Percentiles rank a stretch among this genome's conserved stretches.
These are phyloP conservation scores for Tetragonula carbonaria DNA, from an alignment of 2,888 invertebrate genomes.

Conservation along the genomic window DNA sequence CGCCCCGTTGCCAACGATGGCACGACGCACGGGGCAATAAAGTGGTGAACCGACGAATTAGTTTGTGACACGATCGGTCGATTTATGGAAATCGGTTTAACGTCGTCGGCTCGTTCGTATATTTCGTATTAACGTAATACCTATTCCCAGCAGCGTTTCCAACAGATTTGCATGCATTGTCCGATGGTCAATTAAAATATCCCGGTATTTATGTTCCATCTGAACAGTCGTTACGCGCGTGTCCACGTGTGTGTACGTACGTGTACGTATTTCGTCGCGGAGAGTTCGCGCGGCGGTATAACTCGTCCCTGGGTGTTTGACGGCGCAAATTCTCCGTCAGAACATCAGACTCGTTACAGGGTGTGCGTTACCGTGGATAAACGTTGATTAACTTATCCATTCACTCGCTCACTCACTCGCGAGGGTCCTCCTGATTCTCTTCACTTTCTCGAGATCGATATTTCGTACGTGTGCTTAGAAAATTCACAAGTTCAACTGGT, in stretches of 20 bases:
- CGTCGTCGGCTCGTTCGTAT: constrained; percentile 63
- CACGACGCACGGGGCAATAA: constrained; percentile 43
- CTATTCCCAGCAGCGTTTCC: constrained; percentile 67
- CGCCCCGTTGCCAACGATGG: constrained; percentile 6
- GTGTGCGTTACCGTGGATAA: constrained; percentile 66
- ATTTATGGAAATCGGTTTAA: constrained; percentile 79
- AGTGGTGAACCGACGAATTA: constrained; percentile 63
- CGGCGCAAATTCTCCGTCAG: constrained; percentile 35
- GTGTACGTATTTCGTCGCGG: neutral
- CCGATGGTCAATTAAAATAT: constrained; percentile 67
- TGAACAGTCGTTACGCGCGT: constrained; percentile 33
- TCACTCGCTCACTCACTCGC: constrained; percentile 51
- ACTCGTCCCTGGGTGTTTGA: constrained; percentile 33
- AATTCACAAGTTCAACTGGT: too few relatives aligned
- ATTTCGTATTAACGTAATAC: constrained; percentile 76
- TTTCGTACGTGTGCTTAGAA: neutral
- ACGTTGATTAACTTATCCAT: constrained; percentile 74
- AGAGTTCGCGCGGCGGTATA: neutral
- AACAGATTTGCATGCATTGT: constrained; percentile 75
- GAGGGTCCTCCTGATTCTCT: constrained; percentile 4
- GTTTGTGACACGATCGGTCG: constrained; percentile 63
- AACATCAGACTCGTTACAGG: constrained; percentile 23
- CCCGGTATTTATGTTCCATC: constrained; percentile 72
- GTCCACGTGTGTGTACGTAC: too few relatives aligned
- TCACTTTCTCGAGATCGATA: neutral